Base-by-base conservation (phyloP, 2,113 vertebrate genomes). In the Casuarius casuarius region DNA sequence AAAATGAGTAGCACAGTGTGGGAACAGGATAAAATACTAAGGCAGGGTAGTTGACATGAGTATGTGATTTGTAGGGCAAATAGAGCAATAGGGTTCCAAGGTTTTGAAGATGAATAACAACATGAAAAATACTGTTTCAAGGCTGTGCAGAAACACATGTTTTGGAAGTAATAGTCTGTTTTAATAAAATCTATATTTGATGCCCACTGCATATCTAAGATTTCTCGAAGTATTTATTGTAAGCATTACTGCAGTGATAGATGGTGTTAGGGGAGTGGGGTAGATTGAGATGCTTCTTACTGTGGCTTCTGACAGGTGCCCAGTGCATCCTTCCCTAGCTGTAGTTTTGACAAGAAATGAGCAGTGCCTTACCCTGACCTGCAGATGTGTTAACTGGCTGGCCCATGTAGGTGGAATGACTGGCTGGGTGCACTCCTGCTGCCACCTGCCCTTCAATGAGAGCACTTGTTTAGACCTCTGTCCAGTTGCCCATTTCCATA, bases 31-130 rank as follows among this genome's bases (percentile, higher is more conserved):
- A 38, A 38, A 38, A 38, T 38, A 38, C 38, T 38, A 38, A 38
- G 38, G 38, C 38, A 38, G 38, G 38, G 38, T 38, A 38, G 38
- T 8, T 38, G 38, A 38, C 38, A 38, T 38, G 38, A 38, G 38
- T 51, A 70, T 71, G 48, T 85, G 59, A 44, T 91, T 83, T 84
- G 67, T 90, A 91, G 59, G 28, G 8, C 21, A 95, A 44, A 92
- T 52, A 51, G 20, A 85, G 12, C 35, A 74, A n/a, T 74, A 48
- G 5, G 3, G 4, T 61, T 77, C 33, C 28, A 62, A 33, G 38
- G 38, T 38, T 38, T 38, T 38, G 38, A 38, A 38, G 42, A 61
- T 79, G 1, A 92, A 7, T 63, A 94, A 46, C 15, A 48, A 4
- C 17, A 77, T 83, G 22, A 38, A 77, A 94, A 92, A 52, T 11